phyloP scores from a whole-genome alignment of 2,888 invertebrate genomes.

The Nomada lathburiana region DNA sequence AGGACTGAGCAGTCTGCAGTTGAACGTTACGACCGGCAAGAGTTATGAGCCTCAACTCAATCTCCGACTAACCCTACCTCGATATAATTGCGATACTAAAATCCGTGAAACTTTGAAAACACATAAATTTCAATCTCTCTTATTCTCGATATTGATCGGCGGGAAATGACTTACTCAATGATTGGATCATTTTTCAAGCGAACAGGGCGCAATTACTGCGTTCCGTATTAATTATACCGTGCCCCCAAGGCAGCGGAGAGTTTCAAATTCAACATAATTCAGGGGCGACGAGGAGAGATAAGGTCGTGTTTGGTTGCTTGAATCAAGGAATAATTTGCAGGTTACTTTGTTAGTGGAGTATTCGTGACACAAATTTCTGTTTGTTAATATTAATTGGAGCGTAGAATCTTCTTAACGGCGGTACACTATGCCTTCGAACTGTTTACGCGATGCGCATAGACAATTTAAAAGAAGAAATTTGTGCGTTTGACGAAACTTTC shows the following conservation, averaged over 20 bases:
- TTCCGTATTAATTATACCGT: background rate
- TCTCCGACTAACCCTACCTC: constrained; percentile 70
- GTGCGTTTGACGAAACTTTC: background rate
- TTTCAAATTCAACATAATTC: background rate
- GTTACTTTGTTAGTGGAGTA: background rate
- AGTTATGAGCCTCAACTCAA: constrained; percentile 80
- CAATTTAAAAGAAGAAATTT: background rate
- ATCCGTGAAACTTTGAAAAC: constrained; percentile 65
- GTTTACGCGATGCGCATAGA: background rate
- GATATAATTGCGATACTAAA: constrained; percentile 76
- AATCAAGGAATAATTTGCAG: background rate
- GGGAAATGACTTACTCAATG: background rate
- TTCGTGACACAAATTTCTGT: too few relatives aligned
- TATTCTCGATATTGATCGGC: background rate
- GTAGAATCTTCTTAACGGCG: too few relatives aligned
- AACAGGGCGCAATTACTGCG: background rate
- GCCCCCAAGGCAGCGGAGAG: background rate
- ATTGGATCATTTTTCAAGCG: background rate
- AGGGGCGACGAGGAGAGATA: too few relatives aligned
- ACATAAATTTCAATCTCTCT: constrained; percentile 53
- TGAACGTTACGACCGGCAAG: constrained; percentile 79
- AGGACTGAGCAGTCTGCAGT: constrained; percentile 78
- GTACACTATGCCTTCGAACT: background rate
- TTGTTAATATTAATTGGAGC: too few relatives aligned
- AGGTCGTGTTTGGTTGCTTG: too few relatives aligned